Evolutionary conservation across 2,113 vertebrate genomes (phyloP).

Genomic region (Caranx melampygus): DNA sequence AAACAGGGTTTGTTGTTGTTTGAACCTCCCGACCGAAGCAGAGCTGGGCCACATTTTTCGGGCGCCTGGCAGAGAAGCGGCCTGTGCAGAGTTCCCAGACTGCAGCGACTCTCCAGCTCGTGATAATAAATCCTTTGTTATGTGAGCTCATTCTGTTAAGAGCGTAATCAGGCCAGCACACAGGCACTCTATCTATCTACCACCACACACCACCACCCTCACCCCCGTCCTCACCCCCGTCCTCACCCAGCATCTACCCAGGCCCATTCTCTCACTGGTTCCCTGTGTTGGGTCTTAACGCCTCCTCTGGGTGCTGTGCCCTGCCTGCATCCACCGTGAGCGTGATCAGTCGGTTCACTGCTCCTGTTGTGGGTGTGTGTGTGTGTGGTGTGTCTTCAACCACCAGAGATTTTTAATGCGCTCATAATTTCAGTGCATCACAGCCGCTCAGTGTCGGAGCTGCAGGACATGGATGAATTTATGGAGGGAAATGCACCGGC

Average conservation of each 20-base stretch:
- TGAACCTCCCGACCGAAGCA: conserved; percentile 50
- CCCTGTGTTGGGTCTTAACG: conserved; percentile 14
- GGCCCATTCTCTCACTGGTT: conserved; percentile 9
- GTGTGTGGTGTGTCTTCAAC: background rate
- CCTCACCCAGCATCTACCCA: conserved; percentile 23
- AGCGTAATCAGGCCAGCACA: conserved; percentile 73
- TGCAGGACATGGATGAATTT: conserved; percentile 5
- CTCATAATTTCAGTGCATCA: conserved; percentile 19
- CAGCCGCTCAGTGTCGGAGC: conserved; percentile 6
- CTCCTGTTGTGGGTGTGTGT: conserved; percentile 22
- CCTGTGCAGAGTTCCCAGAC: conserved; percentile 66
- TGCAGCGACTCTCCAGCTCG: conserved; percentile 55
- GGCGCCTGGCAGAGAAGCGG: conserved; percentile 54
- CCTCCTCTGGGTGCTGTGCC: conserved; percentile 33
- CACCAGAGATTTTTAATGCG: conserved; percentile 21
- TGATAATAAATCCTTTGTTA: conserved; percentile 81
- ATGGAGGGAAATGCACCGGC: background rate
- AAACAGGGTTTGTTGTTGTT: conserved; percentile 58
- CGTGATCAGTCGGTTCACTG: conserved; percentile 3
- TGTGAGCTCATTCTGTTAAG: conserved; percentile 74
- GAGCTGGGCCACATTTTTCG: conserved; percentile 62
- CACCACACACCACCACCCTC: background rate
- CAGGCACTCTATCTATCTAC: conserved; percentile 53
- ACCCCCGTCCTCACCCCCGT: background rate
- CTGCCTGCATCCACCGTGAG: conserved; percentile 40